phyloP scores from a whole-genome alignment of 2,113 vertebrate species.

The Indri indri region DNA sequence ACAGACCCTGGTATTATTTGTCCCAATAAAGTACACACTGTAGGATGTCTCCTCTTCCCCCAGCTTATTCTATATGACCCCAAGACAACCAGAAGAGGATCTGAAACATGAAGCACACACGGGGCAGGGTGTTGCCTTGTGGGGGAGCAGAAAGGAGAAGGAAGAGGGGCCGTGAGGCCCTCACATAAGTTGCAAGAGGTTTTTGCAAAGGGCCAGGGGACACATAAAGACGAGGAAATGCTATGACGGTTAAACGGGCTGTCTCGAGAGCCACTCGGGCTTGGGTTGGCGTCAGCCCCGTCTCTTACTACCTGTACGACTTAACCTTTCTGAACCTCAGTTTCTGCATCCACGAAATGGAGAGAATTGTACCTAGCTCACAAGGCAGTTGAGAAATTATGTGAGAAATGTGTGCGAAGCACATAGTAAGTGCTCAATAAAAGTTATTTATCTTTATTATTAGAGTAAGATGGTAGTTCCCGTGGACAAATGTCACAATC shows the following conservation, averaged over 20 bases:
- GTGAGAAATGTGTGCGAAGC: background rate
- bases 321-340: background rate
- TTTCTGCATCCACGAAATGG: background rate
- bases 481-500: background rate
- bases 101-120: background rate
- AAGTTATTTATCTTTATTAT: background rate
- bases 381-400: background rate
- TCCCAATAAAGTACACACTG: background rate
- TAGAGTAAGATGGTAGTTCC: background rate
- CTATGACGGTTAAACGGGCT: background rate
- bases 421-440: background rate
- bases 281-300: background rate
- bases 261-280: background rate
- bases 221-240: background rate
- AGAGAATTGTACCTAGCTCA: background rate
- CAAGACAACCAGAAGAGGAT: background rate
- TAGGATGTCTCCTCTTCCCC: background rate
- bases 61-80: background rate
- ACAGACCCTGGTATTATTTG: background rate
- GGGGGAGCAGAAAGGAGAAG: background rate
- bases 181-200: background rate
- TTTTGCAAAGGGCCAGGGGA: background rate
- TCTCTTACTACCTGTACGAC: background rate
- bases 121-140: background rate
- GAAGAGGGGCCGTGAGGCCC: background rate